Conservation (phyloP, 1,140 invertebrate species). For the Papilio helenus region DNA sequence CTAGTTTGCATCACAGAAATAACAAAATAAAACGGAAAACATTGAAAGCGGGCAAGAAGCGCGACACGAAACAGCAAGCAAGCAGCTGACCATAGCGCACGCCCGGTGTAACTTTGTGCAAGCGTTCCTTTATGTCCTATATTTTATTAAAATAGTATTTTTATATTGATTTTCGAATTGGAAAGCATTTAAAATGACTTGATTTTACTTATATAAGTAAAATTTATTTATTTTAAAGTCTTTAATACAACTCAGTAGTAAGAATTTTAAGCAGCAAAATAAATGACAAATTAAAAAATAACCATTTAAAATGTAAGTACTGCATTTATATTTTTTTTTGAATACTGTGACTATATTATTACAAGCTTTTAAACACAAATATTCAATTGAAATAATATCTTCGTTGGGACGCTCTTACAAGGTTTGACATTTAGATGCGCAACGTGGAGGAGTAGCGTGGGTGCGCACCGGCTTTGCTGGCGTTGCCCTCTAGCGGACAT, state of each 20-base stretch:
- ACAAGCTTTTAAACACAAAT: not conserved
- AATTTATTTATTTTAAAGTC: not conserved
- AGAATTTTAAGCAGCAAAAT: not conserved
- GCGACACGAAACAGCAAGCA: conserved; percentile 83
- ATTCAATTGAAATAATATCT: conserved; percentile 8
- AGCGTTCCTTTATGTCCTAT: conserved; percentile 46
- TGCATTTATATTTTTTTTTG: not conserved
- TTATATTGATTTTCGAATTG: not conserved
- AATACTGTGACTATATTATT: not conserved
- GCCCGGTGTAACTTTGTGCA: conserved; percentile 67
- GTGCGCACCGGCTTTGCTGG: conserved; percentile 73
- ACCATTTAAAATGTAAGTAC: not conserved
- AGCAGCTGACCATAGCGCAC: conserved; percentile 82
- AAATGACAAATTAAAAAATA: not conserved
- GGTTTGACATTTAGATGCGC: conserved; percentile 66
- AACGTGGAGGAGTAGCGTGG: conserved; percentile 79
- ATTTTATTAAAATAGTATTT: conserved; percentile 16
- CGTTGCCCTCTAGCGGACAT: conserved; percentile 81
- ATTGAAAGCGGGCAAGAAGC: conserved; percentile 84
- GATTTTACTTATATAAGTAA: not conserved
- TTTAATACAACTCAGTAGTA: not conserved
- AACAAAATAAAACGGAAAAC: conserved; percentile 84
- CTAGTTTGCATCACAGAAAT: conserved; percentile 83
- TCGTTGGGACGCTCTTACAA: conserved; percentile 62
- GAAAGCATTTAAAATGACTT: not conserved